Base-by-base conservation (phyloP, 2,113 vertebrate genomes). In the Cynocephalus volans region DNA sequence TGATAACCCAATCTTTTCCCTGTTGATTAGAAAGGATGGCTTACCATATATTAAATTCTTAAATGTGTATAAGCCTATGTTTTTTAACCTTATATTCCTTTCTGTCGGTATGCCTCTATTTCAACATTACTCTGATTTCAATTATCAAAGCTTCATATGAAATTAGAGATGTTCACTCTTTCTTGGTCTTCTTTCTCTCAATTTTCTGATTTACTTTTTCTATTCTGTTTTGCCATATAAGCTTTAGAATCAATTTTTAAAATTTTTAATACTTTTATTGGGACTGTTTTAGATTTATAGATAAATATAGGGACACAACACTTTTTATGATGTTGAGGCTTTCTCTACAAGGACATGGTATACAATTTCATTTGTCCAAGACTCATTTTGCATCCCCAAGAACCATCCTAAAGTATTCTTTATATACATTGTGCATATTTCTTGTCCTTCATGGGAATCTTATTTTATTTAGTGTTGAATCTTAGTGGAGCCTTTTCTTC, bases 1-100 rank as follows among this genome's bases (percentile, higher is more conserved):
- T 76, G 45, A 77, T 70, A 54, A 86, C 19, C 12, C 18, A 36
- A 90, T 14, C 1, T 90, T 92, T 88, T 75, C 33, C 4, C 4
- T 72, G 41, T 65, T 76, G 48, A 90, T 21, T 88, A 82, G 21
- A 90, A 95, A 76, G 52, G 24, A 76, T 9, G 50, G 7, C 17
- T 36, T 52, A 45, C n/a, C 26, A 26, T 89, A 62, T 84, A 56
- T 77, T 31, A 84, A 84, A 54, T 48, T 62, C 26, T 3, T 62
- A 96, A 60, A 41, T 60, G 4, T 33, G 67, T n/a, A 1, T 23
- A 60, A 9, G n/a, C 10, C 69, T 83, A 62, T 41, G n/a, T 48
- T 94, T 87, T 91, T 75, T 56, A 94, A 81, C 11, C 91, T 87
- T 82, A 60, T n/a, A 58, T 83, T 92, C 2, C 14, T 83, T 92